Conservation (phyloP, 2,797 vertebrate species). For the Gallirallus australis region DNA sequence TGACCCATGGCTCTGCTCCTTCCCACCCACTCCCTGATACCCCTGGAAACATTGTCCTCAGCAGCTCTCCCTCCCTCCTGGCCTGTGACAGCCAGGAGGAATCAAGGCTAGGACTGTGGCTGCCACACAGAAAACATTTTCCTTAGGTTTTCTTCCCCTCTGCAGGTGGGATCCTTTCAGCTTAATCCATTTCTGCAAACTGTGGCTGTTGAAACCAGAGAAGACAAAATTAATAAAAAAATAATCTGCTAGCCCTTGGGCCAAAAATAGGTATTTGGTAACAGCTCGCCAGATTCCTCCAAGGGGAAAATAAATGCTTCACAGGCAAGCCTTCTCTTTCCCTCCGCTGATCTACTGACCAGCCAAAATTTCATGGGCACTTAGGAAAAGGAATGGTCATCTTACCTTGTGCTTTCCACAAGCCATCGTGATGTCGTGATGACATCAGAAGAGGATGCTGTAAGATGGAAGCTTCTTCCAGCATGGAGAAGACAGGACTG, state of each 20-base stretch:
- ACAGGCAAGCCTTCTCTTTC: background rate
- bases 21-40: background rate
- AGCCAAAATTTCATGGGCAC: background rate
- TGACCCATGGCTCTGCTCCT: background rate
- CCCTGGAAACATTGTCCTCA: background rate
- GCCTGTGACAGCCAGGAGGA: rapidly evolving
- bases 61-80: background rate
- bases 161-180: background rate
- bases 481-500: background rate
- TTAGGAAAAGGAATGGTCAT: background rate
- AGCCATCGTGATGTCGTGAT: background rate
- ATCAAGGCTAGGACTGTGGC: background rate
- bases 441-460: background rate
- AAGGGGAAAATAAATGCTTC: background rate
- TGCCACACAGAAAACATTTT: background rate
- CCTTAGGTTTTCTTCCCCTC: background rate
- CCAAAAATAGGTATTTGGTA: background rate
- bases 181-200: background rate
- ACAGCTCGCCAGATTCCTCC: background rate
- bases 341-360: background rate
- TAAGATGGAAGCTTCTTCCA: background rate
- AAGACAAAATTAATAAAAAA: background rate
- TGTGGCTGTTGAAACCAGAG: background rate
- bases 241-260: background rate
- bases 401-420: background rate